phyloP scores from a whole-genome alignment of 2,888 invertebrate genomes.

The Epirrita christyi region DNA sequence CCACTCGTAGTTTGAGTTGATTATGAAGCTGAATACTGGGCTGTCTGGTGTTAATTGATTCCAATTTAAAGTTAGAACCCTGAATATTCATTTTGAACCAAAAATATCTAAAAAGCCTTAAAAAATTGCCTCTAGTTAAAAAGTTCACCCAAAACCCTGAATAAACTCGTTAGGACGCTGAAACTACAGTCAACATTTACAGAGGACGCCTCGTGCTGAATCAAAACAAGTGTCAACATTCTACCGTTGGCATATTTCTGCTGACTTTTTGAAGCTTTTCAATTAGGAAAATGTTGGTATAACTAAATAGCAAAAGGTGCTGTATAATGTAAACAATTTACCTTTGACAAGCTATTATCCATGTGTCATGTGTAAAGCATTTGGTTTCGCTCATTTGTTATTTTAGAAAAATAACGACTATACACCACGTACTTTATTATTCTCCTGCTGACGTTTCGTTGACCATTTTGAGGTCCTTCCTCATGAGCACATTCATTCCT shows the following conservation, averaged over 20 bases:
- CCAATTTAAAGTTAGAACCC: neutral
- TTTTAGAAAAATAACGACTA: too few species aligned
- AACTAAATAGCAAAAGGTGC: neutral
- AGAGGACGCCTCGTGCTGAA: slow-evolving; percentile 2
- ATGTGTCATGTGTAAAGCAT: too few species aligned
- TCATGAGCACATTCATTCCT: too few species aligned
- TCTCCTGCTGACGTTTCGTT: too few species aligned
- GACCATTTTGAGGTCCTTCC: too few species aligned
- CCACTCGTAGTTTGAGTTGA: too few species aligned
- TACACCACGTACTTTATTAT: too few species aligned
- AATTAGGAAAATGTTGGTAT: neutral
- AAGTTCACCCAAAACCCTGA: neutral
- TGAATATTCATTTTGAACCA: neutral
- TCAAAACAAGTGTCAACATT: slow-evolving; percentile 1
- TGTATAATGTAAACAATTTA: neutral
- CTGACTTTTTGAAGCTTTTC: neutral
- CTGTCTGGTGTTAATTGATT: neutral
- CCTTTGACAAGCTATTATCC: too few species aligned
- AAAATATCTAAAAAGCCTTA: neutral
- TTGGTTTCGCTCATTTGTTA: too few species aligned
- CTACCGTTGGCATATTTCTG: neutral
- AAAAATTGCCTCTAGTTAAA: neutral
- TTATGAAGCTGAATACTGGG: too few species aligned
- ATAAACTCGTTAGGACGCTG: neutral
- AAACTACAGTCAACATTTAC: slow-evolving; percentile 9